A percentile compares a stretch with the other conserved stretches of the same genome.
Conservation (phyloP, 2,888 invertebrate species). For the Drosophila picticornis region DNA sequence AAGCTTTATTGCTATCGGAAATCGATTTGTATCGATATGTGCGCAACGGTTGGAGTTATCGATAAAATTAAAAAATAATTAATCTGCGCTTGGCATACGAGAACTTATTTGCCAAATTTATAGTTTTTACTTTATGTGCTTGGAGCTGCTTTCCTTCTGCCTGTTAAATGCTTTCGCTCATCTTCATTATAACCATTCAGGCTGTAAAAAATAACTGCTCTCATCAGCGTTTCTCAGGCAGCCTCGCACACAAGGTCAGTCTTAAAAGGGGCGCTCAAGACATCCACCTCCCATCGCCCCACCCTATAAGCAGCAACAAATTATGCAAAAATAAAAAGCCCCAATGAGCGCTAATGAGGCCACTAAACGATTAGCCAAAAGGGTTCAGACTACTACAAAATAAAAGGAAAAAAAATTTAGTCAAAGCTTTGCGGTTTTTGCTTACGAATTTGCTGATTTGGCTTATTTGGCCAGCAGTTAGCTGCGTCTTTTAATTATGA, state of each 20-base stretch:
- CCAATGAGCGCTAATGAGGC: conserved; percentile 72
- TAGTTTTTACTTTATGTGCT: background rate
- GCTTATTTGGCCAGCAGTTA: conserved; percentile 42
- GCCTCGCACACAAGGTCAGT: conserved; percentile 23
- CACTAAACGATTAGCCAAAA: conserved; percentile 49
- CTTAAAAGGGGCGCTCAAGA: conserved; percentile 10
- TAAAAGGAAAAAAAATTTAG: background rate
- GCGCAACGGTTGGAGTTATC: background rate
- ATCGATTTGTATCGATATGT: background rate
- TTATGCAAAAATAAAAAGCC: conserved; percentile 59
- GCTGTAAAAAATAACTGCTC: background rate
- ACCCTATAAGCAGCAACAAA: conserved; percentile 19
- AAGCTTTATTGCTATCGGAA: background rate
- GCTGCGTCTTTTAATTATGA: conserved; percentile 51
- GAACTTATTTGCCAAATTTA: background rate
- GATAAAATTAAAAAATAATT: background rate
- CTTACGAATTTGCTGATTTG: conserved; percentile 63
- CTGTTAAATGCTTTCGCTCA: background rate
- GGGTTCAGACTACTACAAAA: background rate
- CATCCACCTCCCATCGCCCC: background rate
- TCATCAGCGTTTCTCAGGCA: background rate
- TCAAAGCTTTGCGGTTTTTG: conserved; percentile 36
- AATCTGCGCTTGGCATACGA: background rate
- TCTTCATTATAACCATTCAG: background rate
- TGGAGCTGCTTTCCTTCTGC: background rate